A percentile compares a stretch with the other conserved stretches of the same genome.
These are phyloP conservation scores for Pogonognathellus flavescens DNA, from an alignment of 1,140 invertebrate species.

Conservation along the genomic window DNA sequence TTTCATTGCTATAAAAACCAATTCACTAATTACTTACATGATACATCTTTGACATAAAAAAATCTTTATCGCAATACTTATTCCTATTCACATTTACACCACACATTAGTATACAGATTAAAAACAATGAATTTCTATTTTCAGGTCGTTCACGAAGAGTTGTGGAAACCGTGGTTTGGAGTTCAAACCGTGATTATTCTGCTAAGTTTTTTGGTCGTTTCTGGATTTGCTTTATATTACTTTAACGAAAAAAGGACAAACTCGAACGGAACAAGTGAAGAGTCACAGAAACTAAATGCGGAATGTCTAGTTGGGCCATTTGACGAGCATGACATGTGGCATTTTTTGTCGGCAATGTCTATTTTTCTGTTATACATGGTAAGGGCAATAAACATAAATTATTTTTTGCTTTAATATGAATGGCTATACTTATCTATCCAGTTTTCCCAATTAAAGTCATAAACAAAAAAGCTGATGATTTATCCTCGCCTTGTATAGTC, in stretches of 20 bases:
- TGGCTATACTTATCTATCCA: too few species aligned
- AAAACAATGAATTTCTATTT: background rate
- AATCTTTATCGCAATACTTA: too few species aligned
- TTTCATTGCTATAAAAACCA: too few species aligned
- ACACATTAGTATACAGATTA: too few species aligned
- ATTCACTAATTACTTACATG: too few species aligned
- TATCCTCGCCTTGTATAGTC: too few species aligned
- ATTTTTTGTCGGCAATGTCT: constrained; percentile 60
- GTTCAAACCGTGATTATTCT: background rate
- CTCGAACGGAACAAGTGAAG: constrained; percentile 59
- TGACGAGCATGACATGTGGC: constrained; percentile 65
- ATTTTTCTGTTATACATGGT: constrained; percentile 63
- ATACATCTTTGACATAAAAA: too few species aligned
- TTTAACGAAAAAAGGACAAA: constrained; percentile 49
- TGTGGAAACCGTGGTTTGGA: background rate
- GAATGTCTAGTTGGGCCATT: constrained; percentile 61
- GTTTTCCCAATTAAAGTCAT: too few species aligned
- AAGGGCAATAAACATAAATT: background rate
- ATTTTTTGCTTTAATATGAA: too few species aligned
- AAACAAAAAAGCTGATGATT: too few species aligned
- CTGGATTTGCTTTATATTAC: constrained; percentile 42
- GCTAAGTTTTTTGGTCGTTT: background rate
- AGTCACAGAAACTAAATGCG: constrained; percentile 55
- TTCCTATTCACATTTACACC: too few species aligned
- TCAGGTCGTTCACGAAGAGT: background rate